Base-by-base conservation (phyloP, 2,888 invertebrate species). In the Notodonta dromedarius region DNA sequence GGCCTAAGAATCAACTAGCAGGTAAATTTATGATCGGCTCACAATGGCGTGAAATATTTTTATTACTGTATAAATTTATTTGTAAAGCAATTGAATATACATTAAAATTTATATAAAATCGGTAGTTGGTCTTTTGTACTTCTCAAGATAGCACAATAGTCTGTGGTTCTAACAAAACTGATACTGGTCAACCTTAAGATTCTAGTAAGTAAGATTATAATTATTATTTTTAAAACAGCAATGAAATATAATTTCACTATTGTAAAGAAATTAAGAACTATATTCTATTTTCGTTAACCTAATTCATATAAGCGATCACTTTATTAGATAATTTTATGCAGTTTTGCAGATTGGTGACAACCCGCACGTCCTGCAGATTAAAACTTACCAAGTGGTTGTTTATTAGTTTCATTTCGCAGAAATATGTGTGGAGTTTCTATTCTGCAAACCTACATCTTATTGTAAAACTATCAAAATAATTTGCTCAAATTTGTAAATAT, bases 191-290 rank as follows among this genome's bases (percentile, higher is more conserved):
- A 16, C 50, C 16, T 12, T 52, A 35, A 11, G 12, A 52, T 32
- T 24, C 2, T 32, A 13, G 11, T 24, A 13, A 16, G 52, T 52
- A 52, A 52, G 32, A 52, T 16, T 4, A 14, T 24, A 12, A 8
- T 52, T 32, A 5, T 8, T 52, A 52, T 32, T 52, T 52, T 52
- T 52, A 24, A 32, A 52, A 2, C 52, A n/a, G 6, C 35, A 32
- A 53, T 53, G 40, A 55, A 55, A 55, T 55, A 40, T 55, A 14
- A 40, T 55, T 55, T 40, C 7, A 14, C 39, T 55, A 55, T 14
- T 55, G 55, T 55, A 55, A 55, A 40, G 4, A 55, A 5, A 53
- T 35, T 7, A 35, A 35, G 7, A 40, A 40, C 6, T 9, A 14
- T 55, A 40, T 55, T 14, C 35, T 32, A 32, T 32, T 11, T 52